Base-by-base conservation (phyloP, 2,888 invertebrate genomes). In the Tubulanus polymorphus region DNA sequence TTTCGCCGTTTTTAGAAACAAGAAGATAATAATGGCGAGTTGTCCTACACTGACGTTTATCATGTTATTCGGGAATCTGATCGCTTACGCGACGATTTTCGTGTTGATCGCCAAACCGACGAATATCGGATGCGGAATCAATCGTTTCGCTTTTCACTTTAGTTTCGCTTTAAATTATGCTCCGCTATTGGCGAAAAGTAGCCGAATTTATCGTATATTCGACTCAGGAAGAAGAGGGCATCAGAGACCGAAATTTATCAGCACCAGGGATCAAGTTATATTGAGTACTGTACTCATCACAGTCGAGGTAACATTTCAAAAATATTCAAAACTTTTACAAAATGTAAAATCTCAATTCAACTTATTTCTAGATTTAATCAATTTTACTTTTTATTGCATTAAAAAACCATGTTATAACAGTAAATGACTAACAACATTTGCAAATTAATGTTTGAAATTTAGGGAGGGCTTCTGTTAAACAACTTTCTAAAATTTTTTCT, bases 131-230 rank as follows among this genome's bases (percentile, higher is more conserved):
- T 75, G 75, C 55, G 66, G 64, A 54, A 41, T 71, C 20, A 69
- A 66, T 46, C 68, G 69, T 54, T 59, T 70, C 28, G 72, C 71
- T 8, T 75, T 73, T 54, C 72, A 71, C 53, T 54, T 74, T 37
- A 69, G 70, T 49, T 72, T 73, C 61, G 66, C 74, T 20, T 56
- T 71, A 32, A 67, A 71, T 18, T 75, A 75, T 54, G 69, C 72
- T 1, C 69, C 74, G 0, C 59, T 75, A 18, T 60, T 75, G 23
- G 69, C 72, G 26, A 66, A 71, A 53, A 75, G 74, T 5, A 73
- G 73, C 48, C 58, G 75, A 23, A 74, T 75, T 23, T 73, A 71
- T 62, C 61, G 73, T 15, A 72, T 74, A 37, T 74, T 74, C 56
- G 62, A 62, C 23, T 62, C 66, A 1, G 70, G 72, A 1, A 57